A percentile compares a stretch with the other conserved stretches of the same genome.
Conservation (phyloP, 1,140 invertebrate genomes). For the Drosophila repleta region DNA sequence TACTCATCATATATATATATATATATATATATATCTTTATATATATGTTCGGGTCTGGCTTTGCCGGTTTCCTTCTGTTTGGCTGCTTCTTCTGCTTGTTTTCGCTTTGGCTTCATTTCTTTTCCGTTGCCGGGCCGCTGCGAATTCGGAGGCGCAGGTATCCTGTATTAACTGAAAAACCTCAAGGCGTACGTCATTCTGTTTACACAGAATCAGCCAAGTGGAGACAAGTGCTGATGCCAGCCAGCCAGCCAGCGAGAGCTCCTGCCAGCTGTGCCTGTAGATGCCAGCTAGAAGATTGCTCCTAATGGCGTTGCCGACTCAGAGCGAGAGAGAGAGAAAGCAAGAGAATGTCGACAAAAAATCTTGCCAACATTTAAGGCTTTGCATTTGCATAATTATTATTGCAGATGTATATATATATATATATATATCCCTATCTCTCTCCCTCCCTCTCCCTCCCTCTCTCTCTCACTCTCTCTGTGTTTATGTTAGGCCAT, state of each 20-base stretch:
- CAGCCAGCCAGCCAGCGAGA: neutral
- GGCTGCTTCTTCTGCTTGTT: conserved; percentile 48
- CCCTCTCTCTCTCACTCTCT: too few relatives aligned
- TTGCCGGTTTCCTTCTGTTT: conserved; percentile 9
- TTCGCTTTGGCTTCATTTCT: conserved; percentile 34
- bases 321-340: too few relatives aligned
- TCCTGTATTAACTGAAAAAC: conserved; percentile 38
- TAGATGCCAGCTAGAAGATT: neutral
- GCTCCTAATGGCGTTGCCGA: neutral
- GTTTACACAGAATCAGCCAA: conserved; percentile 73
- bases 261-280: neutral
- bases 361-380: conserved; percentile 75
- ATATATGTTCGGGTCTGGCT: neutral
- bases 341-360: neutral
- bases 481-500: conserved; percentile 2
- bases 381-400: conserved; percentile 79
- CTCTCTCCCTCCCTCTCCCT: too few relatives aligned
- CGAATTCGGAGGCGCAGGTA: conserved; percentile 43
- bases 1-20: neutral
- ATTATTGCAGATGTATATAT: conserved; percentile 52
- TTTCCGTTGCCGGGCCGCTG: conserved; percentile 32
- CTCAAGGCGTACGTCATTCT: conserved; percentile 76
- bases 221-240: conserved; percentile 47
- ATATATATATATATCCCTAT: conserved; percentile 4
- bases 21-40: too few relatives aligned